Percentiles rank a stretch among this genome's conserved stretches.
phyloP scores from a whole-genome alignment of 2,113 vertebrate species.

The Rostratula benghalensis region DNA sequence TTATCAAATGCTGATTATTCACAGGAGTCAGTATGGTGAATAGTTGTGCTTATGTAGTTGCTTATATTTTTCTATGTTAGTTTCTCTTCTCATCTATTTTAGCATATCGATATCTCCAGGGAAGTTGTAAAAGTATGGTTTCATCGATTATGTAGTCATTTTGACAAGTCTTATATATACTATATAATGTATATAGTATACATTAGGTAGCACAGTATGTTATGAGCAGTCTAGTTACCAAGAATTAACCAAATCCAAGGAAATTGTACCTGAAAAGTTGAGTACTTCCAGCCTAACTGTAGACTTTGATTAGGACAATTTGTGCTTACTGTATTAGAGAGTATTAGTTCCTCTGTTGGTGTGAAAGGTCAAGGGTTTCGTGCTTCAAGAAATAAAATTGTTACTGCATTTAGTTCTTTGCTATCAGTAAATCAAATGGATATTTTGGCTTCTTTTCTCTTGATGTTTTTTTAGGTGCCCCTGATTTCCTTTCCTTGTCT shows the following conservation, averaged over 20 bases:
- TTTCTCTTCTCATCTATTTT: neutral
- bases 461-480: neutral
- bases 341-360: neutral
- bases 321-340: neutral
- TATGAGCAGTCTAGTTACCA: neutral
- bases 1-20: neutral
- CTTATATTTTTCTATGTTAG: neutral
- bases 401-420: rapidly evolving
- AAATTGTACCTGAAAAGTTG: neutral
- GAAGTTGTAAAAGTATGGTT: neutral
- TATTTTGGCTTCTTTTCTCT: neutral
- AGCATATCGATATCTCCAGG: neutral
- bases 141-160: neutral
- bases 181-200: neutral
- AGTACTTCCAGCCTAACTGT: neutral
- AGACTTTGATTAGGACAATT: neutral
- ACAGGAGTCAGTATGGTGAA: neutral
- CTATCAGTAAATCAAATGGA: neutral
- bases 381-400: neutral
- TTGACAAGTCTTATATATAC: neutral
- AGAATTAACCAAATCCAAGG: neutral
- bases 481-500: neutral
- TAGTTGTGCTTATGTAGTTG: neutral
- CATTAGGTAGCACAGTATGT: neutral
- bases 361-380: neutral